A percentile compares a stretch with the other conserved stretches of the same genome.
These are phyloP conservation scores for Neosilurus hyrtlii DNA, from an alignment of 2,797 vertebrate genomes.

Conservation along the genomic window DNA sequence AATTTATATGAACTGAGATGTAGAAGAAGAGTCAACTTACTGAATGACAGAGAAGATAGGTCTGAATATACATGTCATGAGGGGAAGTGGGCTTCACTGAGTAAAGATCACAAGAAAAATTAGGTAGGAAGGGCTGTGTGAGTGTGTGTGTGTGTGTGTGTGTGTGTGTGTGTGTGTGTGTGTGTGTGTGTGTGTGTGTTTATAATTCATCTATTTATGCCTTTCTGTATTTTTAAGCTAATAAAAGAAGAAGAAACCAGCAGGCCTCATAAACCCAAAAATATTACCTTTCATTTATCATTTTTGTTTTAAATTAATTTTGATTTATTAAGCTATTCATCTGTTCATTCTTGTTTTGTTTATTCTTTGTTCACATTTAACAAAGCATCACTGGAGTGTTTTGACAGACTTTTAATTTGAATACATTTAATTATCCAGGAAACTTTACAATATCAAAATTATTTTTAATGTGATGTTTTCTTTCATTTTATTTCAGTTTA, in stretches of 20 bases:
- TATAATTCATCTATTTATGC: too few species aligned
- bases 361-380: not conserved
- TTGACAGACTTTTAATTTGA: not conserved
- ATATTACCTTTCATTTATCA: not conserved
- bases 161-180: too few species aligned
- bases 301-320: not conserved
- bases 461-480: not conserved
- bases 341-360: not conserved
- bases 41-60: not conserved
- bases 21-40: not conserved
- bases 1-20: not conserved
- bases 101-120: not conserved
- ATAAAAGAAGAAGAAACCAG: not conserved
- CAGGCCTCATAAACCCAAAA: not conserved
- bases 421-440: not conserved
- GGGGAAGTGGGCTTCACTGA: not conserved
- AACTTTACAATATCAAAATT: not conserved
- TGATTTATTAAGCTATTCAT: not conserved
- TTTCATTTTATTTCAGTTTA: conserved; percentile 67
- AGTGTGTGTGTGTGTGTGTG: too few species aligned
- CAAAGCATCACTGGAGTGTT: not conserved
- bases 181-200: too few species aligned
- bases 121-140: not conserved
- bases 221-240: not conserved
- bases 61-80: not conserved